Percentiles rank a stretch among this genome's conserved stretches.
Evolutionary conservation across 2,113 vertebrate genomes (phyloP).

Genomic region (Platycercus adscitus): DNA sequence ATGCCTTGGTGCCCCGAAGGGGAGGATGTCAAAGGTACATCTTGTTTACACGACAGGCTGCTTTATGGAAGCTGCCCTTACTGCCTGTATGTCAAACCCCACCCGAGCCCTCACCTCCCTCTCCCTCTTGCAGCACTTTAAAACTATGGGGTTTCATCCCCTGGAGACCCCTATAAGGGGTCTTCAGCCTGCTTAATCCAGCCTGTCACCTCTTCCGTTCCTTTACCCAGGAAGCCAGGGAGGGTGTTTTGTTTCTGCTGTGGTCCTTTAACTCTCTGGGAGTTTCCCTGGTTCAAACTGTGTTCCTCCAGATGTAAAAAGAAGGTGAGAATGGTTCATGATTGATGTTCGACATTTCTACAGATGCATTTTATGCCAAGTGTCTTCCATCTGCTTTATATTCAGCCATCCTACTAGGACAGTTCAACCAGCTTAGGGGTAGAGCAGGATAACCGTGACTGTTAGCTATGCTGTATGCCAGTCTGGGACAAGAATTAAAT

Average conservation of each 20-base stretch:
- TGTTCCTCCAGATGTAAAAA: not conserved
- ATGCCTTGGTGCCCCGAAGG: conserved; percentile 50
- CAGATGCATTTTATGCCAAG: not conserved
- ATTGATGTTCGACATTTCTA: not conserved
- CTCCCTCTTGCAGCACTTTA: not conserved
- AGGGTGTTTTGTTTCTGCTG: not conserved
- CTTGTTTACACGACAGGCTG: conserved; percentile 68
- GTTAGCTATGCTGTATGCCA: not conserved
- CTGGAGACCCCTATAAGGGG: not conserved
- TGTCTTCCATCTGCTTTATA: not conserved
- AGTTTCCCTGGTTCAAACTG: not conserved
- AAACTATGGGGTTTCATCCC: not conserved
- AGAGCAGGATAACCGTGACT: not conserved
- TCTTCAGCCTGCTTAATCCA: not conserved
- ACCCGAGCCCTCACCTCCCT: not conserved
- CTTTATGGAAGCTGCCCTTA: conserved; percentile 14
- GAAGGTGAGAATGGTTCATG: not conserved
- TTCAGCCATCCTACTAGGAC: not conserved
- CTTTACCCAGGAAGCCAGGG: not conserved
- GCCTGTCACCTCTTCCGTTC: not conserved
- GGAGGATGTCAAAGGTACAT: conserved; percentile 57
- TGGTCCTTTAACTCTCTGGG: not conserved
- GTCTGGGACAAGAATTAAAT: conserved; percentile 39
- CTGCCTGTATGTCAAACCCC: not conserved
- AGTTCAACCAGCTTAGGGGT: not conserved